Percentiles rank a stretch among this genome's conserved stretches.
Conservation (phyloP, 2,797 vertebrate genomes). For the Acanthiza pusilla region DNA sequence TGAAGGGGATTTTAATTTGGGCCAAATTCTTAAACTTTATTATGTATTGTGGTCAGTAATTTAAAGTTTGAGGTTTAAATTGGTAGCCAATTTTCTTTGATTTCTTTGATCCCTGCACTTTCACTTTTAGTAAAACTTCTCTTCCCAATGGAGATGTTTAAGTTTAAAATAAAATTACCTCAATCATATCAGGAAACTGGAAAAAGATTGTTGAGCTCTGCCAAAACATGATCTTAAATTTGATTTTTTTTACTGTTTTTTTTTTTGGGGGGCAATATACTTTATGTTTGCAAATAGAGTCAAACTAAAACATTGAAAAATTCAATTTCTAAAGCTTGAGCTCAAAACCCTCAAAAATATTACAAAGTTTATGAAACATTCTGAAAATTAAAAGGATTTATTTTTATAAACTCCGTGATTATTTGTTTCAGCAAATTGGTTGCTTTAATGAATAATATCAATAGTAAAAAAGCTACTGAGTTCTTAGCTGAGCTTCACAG, state of each 20-base stretch:
- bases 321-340: background rate
- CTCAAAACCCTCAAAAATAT: background rate
- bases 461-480: background rate
- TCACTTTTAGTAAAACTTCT: background rate
- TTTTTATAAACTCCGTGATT: background rate
- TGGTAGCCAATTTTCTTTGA: background rate
- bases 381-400: background rate
- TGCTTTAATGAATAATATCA: background rate
- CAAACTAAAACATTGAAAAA: background rate
- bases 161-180: background rate
- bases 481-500: background rate
- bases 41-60: background rate
- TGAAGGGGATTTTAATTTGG: background rate
- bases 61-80: background rate
- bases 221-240: background rate
- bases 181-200: background rate
- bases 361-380: background rate
- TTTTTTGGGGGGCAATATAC: background rate
- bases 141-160: background rate
- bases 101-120: background rate
- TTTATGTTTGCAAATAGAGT: background rate
- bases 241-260: background rate
- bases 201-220: background rate
- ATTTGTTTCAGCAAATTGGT: background rate
- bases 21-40: background rate